Evolutionary conservation across 2,113 vertebrate species (phyloP), one percentile per base, ranked within the genome.

Genomic region (Vulpes lagopus): DNA sequence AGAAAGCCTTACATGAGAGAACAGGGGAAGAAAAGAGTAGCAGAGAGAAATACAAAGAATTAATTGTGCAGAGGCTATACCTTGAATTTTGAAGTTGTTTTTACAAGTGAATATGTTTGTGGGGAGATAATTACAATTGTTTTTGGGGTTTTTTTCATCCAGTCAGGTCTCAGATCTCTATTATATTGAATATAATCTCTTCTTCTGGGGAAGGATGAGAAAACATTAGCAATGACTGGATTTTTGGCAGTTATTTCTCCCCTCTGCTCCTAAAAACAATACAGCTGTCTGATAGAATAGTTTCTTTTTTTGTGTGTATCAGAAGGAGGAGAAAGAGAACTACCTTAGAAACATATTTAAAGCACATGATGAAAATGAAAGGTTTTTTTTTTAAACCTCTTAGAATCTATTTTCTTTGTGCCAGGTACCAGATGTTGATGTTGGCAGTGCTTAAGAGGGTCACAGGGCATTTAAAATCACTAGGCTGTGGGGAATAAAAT

Each of bases 381-480:
- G 79, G 43, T 96, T 96, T 92, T 74, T 38, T 73, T 71, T 43
- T 20, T n/a, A 86, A 96, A 91, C 53, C 69, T 97, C 71, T 97
- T 98, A 97, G 81, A 97, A 91, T 95, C 92, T 95, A 27, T 97
- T 98, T 98, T 71, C 88, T 98, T 97, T 98, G 71, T 98, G 84
- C 85, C 95, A 97, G 97, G 97, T 98, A 98, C 98, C 98, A 98
- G 98, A 98, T 98, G 98, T 98, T 98, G 97, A 97, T 98, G 89
- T 98, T 98, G 98, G 98, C 98, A 98, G 35, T 97, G 79, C 88
- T 98, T 98, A 84, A 97, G 87, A 97, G 67, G 67, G 93, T 98
- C 97, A 98, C 78, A 98, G 96, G 87, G 96, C 94, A 90, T 94
- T 96, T 96, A 94, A 96, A 98, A 97, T 97, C 90, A 95, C 83